These are phyloP conservation scores for Allobates femoralis DNA, from an alignment of 2,797 vertebrate genomes.

Conservation along the genomic window DNA sequence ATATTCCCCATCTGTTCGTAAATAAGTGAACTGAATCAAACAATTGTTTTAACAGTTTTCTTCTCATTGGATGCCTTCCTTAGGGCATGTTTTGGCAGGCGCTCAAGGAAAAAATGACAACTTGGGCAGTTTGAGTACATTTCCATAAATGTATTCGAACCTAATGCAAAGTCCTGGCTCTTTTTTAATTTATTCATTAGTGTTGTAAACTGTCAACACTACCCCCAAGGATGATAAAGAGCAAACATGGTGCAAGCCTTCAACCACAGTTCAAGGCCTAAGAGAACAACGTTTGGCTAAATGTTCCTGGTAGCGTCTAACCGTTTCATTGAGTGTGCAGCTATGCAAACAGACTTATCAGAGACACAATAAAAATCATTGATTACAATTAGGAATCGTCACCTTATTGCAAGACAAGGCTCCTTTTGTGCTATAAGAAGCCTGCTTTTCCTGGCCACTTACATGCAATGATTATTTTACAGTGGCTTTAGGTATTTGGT, in stretches of 20 bases:
- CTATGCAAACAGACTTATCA: conserved; percentile 77
- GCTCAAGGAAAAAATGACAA: conserved; percentile 71
- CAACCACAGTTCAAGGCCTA: conserved; percentile 68
- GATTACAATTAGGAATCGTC: conserved; percentile 76
- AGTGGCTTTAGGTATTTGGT: conserved; percentile 71
- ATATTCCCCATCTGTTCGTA: conserved; percentile 69
- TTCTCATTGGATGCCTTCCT: conserved; percentile 66
- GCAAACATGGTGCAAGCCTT: conserved; percentile 67
- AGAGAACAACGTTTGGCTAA: conserved; percentile 55
- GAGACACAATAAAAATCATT: conserved; percentile 73
- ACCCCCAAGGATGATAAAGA: conserved; percentile 67
- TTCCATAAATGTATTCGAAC: conserved; percentile 72
- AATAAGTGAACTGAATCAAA: conserved; percentile 67
- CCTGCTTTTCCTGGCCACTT: conserved; percentile 66
- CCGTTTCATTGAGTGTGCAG: conserved; percentile 72
- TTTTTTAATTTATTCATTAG: conserved; percentile 67
- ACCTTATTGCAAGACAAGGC: conserved; percentile 72
- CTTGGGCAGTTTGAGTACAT: conserved; percentile 66
- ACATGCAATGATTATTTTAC: conserved; percentile 69
- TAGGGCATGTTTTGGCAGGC: conserved; percentile 69
- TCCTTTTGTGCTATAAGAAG: conserved; percentile 72
- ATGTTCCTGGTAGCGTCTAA: conserved; percentile 70
- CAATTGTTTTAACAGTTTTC: conserved; percentile 66
- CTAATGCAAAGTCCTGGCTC: conserved; percentile 67
- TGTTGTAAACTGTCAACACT: conserved; percentile 70